Base-by-base conservation (phyloP, 2,797 vertebrate species). In the Megaceryle alcyon region DNA sequence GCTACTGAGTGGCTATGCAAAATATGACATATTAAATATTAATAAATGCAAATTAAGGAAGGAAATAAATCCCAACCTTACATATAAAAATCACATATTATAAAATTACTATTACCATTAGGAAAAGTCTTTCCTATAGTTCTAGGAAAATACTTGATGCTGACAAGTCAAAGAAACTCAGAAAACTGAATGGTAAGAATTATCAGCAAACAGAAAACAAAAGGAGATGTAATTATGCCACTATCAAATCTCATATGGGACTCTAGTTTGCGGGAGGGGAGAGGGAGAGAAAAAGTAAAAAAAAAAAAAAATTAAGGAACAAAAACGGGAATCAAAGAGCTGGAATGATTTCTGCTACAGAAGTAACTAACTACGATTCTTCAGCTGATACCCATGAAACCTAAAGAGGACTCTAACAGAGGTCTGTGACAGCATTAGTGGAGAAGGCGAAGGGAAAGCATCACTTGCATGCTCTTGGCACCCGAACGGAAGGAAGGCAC, bases 381-480 rank as follows among this genome's bases (percentile, higher is more conserved):
- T 59, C 29, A 86, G 43, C n/a, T 37, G 39, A 57, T 72, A 57
- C 3, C 14, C 25, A 33, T 3, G 28, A 57, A 51, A 77, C 35
- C 10, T 39, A n/a, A 68, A 41, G 18, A 17, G 10, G 28, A 26
- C 20, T 43, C 17, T 77, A 49, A 43, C 18, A 33, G 17, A 44
- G 46, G 17, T 21, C n/a, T 35, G 28, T 3, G 26, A 31, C 15
- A 31, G 29, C 46, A 22, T 33, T 33, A 68, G 23, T 12, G 41
- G 53, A 61, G 48, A 31, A 68, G n/a, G 31, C 8, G 29, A 64
- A 76, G 6, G 29, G 18, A 49, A 29, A 51, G 31, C 82, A 71
- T 35, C 22, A 19, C 33, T 28, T 3, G 2, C 1, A 1, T 1
- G 11, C 43, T 22, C 39, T 54, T 2, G 1, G 51, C 3, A 23